Base-by-base conservation (phyloP, 2,113 vertebrate species). In the Vombatus ursinus region DNA sequence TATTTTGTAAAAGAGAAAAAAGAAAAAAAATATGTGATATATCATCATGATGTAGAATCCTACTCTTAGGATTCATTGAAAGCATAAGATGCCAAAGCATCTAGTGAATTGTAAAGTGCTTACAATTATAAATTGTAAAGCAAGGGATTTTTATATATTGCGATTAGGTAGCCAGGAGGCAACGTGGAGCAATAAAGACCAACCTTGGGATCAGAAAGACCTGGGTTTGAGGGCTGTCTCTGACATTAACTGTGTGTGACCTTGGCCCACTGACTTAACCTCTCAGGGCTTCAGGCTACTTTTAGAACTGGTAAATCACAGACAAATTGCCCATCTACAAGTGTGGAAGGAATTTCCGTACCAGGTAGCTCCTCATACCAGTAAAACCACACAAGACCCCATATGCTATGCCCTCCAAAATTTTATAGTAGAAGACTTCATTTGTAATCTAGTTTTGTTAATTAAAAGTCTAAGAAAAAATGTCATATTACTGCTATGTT, bases 401-500 rank as follows among this genome's bases (percentile, higher is more conserved):
- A 84, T 92, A 24, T 89, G 6, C 12, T 44, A 53, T 10, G 10
- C 37, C 68, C 68, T 84, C 68, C 68, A 44, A 44, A 44, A 44
- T 84, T 84, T 44, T 44, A 44, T 44, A 90, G 61, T 89, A 92
- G 90, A 97, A 90, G 84, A 91, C 50, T 92, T 96, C 90, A 52
- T 92, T 84, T 3, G n/a, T 61, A 84, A 84, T 84, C 68, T 44
- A 44, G 16, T 44, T 84, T 68, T 37, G 47, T 95, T 93, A 95
- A 25, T 68, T 48, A 96, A n/a, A n/a, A 95, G 52, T 37, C 52
- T 94, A 94, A 91, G 52, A 53, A 25, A 90, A 97, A 95, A 54
- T 57, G 93, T 89, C 84, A 91, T 50, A 54, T 84, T 31, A 28
- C 92, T 94, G 22, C 37, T 94, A 22, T 26, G 16, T 94, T 96